Evolutionary conservation across 23 tunicate genomes (phyloP).

Genomic region (Pegea sp.): DNA sequence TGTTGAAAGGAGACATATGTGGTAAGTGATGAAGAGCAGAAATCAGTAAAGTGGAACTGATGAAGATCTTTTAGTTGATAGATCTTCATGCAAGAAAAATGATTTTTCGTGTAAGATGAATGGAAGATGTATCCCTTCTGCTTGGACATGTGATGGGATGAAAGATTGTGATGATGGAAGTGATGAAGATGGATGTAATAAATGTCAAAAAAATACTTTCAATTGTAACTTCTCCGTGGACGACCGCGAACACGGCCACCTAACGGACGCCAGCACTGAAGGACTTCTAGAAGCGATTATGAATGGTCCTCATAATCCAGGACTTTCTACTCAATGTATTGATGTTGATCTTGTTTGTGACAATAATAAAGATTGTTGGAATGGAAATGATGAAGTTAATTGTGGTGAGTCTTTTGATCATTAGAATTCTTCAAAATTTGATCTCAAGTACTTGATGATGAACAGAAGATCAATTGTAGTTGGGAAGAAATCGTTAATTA

Average conservation of each 20-base stretch:
- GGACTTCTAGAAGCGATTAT: not conserved
- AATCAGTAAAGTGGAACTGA: not conserved
- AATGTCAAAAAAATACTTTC: not conserved
- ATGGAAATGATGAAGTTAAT: slow-evolving; percentile 4
- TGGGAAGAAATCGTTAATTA: not conserved
- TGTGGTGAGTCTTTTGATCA: not conserved
- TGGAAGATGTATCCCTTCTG: slow-evolving; percentile 7
- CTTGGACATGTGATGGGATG: slow-evolving; percentile 15
- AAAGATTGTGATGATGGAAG: slow-evolving; percentile 14
- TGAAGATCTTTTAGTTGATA: slow-evolving; percentile 12
- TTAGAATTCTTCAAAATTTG: not conserved
- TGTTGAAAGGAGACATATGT: slow-evolving; percentile 21
- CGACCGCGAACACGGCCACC: not conserved
- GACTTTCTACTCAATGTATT: slow-evolving; percentile 1
- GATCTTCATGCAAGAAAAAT: slow-evolving; percentile 19
- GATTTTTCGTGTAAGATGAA: slow-evolving; percentile 13
- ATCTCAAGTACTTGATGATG: not conserved
- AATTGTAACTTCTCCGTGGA: not conserved
- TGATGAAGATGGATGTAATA: slow-evolving; percentile 33
- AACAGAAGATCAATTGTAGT: not conserved
- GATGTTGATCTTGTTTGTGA: not conserved
- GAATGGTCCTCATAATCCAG: not conserved
- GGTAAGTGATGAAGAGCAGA: slow-evolving; percentile 12
- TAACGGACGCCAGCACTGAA: not conserved
- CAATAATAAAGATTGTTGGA: slow-evolving; percentile 5